Evolutionary conservation across 2,888 invertebrate species (phyloP).

Genomic region (Synanthedon tipuliformis): DNA sequence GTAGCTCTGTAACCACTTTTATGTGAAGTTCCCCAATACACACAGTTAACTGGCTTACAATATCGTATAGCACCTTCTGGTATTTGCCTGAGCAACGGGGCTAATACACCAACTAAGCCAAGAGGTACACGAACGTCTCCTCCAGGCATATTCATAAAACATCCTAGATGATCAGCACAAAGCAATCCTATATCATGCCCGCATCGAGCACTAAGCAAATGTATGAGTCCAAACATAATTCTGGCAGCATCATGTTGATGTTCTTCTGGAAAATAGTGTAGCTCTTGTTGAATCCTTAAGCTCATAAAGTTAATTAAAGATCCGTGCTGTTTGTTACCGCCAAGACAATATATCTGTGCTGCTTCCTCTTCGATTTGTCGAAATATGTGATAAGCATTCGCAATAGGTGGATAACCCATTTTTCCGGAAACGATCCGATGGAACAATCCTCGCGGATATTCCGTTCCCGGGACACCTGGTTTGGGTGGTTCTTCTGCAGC

Average conservation of each 20-base stretch:
- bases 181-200: constrained; percentile 72
- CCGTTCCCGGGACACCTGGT: constrained; percentile 58
- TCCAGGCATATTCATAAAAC: constrained; percentile 69
- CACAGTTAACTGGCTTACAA: constrained; percentile 76
- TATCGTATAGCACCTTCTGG: constrained; percentile 73
- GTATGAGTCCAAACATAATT: constrained; percentile 75
- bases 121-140: constrained; percentile 72
- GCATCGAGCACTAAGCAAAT: constrained; percentile 71
- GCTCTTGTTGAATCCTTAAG: constrained; percentile 75
- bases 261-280: constrained; percentile 74
- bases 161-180: constrained; percentile 45
- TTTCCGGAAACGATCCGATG: constrained; percentile 74
- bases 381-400: constrained; percentile 74
- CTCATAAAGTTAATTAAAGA: constrained; percentile 75
- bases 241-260: constrained; percentile 76
- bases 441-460: constrained; percentile 69
- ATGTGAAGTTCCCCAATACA: constrained; percentile 75
- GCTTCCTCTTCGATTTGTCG: constrained; percentile 76
- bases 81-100: constrained; percentile 74
- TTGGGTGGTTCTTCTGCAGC: constrained; percentile 73
- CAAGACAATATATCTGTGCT: constrained; percentile 70
- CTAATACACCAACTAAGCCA: constrained; percentile 74
- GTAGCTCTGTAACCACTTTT: constrained; percentile 56
- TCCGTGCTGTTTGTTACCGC: constrained; percentile 72
- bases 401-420: constrained; percentile 70